Evolutionary conservation across 2,113 vertebrate species (phyloP).

Genomic region (Rhizomys pruinosus): DNA sequence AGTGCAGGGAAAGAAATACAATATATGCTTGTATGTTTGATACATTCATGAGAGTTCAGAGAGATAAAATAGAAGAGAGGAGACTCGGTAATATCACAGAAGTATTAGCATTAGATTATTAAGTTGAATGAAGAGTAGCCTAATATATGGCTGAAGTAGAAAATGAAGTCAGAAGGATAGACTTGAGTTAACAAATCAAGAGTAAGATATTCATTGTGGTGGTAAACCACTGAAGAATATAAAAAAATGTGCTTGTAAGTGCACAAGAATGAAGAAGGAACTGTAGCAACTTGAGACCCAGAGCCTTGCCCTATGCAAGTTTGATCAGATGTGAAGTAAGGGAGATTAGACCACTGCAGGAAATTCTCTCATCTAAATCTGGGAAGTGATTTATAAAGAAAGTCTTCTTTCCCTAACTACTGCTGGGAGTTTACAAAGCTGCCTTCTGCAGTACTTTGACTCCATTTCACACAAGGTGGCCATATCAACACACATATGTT

Average conservation of each 20-base stretch:
- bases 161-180: neutral
- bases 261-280: neutral
- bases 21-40: neutral
- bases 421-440: neutral
- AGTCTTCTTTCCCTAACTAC: neutral
- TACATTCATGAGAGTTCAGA: neutral
- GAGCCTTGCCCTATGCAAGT: neutral
- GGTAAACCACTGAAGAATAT: neutral
- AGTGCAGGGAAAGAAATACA: neutral
- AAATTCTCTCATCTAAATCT: neutral
- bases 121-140: neutral
- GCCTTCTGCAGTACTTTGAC: neutral
- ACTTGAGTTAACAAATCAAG: neutral
- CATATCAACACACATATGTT: neutral
- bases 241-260: neutral
- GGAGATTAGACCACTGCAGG: neutral
- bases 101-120: neutral
- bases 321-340: neutral
- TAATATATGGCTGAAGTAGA: neutral
- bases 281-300: neutral
- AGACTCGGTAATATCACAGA: neutral
- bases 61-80: neutral
- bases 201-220: neutral
- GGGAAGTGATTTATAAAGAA: neutral
- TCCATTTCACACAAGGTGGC: neutral